Conservation (phyloP, 2,797 vertebrate species). For the Danio albolineatus region DNA sequence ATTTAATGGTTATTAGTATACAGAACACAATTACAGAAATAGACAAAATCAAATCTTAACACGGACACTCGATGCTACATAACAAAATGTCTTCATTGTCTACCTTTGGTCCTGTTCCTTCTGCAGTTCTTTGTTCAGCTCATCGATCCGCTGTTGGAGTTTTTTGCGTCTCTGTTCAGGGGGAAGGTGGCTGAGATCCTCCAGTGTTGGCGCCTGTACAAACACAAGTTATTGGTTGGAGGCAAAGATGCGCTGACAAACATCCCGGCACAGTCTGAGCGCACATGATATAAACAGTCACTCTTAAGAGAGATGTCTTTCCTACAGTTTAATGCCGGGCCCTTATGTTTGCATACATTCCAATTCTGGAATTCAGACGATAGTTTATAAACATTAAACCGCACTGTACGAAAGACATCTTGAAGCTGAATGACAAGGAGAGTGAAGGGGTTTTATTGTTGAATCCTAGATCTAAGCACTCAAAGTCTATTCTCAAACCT, state of each 20-base stretch:
- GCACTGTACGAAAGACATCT: constrained; percentile 37
- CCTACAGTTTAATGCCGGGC: constrained; percentile 36
- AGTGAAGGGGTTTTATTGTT: neutral
- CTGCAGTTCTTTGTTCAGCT: constrained; percentile 93
- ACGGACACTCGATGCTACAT: no score
- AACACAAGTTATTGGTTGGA: constrained; percentile 46
- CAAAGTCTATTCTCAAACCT: constrained; percentile 20
- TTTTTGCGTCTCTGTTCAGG: constrained; percentile 98
- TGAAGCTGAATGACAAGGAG: neutral
- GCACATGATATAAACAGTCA: neutral
- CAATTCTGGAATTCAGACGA: neutral
- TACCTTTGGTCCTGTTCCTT: constrained; percentile 98
- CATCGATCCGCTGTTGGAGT: constrained; percentile 94
- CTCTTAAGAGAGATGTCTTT: constrained; percentile 47
- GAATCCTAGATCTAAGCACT: constrained; percentile 31
- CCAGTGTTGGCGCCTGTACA: constrained; percentile 89
- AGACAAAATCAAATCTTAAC: no score
- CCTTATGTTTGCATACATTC: constrained; percentile 12
- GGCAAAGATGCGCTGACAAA: constrained; percentile 18
- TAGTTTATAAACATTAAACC: constrained; percentile 17
- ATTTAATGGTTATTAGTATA: neutral
- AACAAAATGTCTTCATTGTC: neutral
- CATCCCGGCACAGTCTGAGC: neutral
- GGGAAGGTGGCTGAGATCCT: constrained; percentile 97
- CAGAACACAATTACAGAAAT: neutral